A percentile compares a stretch with the other conserved stretches of the same genome.
phyloP scores from a whole-genome alignment of 1,140 invertebrate genomes.

The Bradynema listronoti region DNA sequence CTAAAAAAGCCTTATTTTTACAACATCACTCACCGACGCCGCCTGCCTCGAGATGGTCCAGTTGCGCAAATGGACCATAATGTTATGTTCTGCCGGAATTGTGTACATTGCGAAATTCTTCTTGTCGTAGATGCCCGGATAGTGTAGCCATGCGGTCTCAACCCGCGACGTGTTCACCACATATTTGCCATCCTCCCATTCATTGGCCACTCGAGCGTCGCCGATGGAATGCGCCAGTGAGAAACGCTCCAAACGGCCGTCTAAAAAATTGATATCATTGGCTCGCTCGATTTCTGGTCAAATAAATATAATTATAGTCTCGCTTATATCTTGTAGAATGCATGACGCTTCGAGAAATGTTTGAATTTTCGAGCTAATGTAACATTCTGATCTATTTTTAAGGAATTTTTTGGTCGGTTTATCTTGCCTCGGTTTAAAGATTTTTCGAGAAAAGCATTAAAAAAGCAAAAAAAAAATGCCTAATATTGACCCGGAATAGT shows the following conservation, averaged over 20 bases:
- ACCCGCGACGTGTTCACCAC: slow-evolving; percentile 33
- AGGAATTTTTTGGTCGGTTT: no score
- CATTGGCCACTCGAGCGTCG: slow-evolving; percentile 25
- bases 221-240: slow-evolving; percentile 11
- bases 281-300: no score
- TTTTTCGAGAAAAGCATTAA: no score
- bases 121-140: slow-evolving; percentile 25
- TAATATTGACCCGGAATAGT: no score
- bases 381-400: no score
- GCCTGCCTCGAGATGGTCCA: no score
- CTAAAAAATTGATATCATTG: no score
- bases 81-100: slow-evolving; percentile 36
- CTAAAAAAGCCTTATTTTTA: slow-evolving; percentile 5
- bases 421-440: no score
- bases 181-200: slow-evolving; percentile 46
- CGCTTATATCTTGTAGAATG: slow-evolving; percentile 13
- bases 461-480: no score
- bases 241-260: neutral
- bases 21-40: neutral
- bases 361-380: slow-evolving; percentile 10
- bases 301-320: no score
- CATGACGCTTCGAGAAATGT: no score
- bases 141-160: slow-evolving; percentile 41
- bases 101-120: slow-evolving; percentile 28
- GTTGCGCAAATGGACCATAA: slow-evolving; percentile 42